phyloP scores from a whole-genome alignment of 2,113 vertebrate genomes.

The Cochlearius cochlearius region DNA sequence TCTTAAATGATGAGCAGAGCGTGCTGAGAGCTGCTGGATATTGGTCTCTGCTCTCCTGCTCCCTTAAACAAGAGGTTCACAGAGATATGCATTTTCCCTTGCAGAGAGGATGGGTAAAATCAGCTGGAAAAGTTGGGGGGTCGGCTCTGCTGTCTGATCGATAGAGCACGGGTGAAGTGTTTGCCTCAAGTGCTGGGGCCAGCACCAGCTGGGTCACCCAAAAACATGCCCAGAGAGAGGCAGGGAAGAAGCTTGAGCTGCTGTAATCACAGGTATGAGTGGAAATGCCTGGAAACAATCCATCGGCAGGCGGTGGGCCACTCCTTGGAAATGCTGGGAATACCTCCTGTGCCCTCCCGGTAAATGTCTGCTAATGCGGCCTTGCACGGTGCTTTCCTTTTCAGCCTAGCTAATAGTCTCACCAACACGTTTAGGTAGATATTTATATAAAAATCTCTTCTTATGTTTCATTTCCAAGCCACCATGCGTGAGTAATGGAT shows the following conservation, averaged over 20 bases:
- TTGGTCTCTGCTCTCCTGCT: not conserved
- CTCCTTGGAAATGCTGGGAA: not conserved
- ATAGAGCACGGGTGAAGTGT: not conserved
- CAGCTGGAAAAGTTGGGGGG: not conserved
- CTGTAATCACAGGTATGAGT: conserved; percentile 14
- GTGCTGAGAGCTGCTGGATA: not conserved
- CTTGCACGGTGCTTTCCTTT: not conserved
- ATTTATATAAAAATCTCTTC: not conserved
- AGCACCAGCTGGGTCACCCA: not conserved
- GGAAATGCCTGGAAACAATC: not conserved
- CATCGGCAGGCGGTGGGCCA: not conserved
- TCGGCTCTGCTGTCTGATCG: not conserved
- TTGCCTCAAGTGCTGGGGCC: not conserved
- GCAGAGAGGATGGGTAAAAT: not conserved
- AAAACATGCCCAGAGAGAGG: not conserved
- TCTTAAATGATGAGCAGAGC: not conserved
- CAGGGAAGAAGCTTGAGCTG: not conserved
- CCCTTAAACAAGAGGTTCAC: not conserved
- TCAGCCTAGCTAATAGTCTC: not conserved
- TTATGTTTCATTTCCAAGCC: conserved; percentile 12
- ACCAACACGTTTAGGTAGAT: not conserved
- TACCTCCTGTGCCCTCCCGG: not conserved
- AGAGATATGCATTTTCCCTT: not conserved
- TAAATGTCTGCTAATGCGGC: not conserved
- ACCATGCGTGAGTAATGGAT: conserved; percentile 26